phyloP scores from a whole-genome alignment of 2,797 vertebrate species.

The Acrossocheilus fasciatus region DNA sequence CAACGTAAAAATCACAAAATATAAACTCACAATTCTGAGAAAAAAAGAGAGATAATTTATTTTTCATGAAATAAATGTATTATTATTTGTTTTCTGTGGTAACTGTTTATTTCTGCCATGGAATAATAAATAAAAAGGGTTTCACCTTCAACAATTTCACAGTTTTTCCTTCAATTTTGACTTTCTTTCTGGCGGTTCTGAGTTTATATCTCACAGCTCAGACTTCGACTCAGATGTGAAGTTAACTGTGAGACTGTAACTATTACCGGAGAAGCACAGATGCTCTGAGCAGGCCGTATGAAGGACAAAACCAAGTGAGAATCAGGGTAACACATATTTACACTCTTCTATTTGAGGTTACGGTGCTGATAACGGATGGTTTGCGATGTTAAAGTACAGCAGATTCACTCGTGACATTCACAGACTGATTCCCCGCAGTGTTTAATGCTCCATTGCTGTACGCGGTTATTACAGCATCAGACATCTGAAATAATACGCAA shows the following conservation, averaged over 20 bases:
- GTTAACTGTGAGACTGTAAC: not conserved
- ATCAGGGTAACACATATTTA: not conserved
- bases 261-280: not conserved
- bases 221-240: not conserved
- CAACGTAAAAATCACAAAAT: too few relatives aligned
- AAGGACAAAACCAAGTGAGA: not conserved
- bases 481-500: not conserved
- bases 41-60: not conserved
- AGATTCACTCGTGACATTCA: not conserved
- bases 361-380: not conserved
- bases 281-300: not conserved
- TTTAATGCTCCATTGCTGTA: not conserved
- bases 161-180: too few relatives aligned
- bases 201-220: too few relatives aligned
- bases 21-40: too few relatives aligned
- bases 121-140: not conserved
- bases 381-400: not conserved
- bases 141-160: too few relatives aligned
- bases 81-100: too few relatives aligned
- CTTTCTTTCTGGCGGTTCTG: too few relatives aligned
- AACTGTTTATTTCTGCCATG: not conserved
- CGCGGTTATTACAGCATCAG: not conserved
- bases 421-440: not conserved
- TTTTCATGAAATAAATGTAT: too few relatives aligned
- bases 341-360: not conserved